These are phyloP conservation scores for Hermatobates lingyangjiaoensis DNA, from an alignment of 1,140 invertebrate species.

Conservation along the genomic window DNA sequence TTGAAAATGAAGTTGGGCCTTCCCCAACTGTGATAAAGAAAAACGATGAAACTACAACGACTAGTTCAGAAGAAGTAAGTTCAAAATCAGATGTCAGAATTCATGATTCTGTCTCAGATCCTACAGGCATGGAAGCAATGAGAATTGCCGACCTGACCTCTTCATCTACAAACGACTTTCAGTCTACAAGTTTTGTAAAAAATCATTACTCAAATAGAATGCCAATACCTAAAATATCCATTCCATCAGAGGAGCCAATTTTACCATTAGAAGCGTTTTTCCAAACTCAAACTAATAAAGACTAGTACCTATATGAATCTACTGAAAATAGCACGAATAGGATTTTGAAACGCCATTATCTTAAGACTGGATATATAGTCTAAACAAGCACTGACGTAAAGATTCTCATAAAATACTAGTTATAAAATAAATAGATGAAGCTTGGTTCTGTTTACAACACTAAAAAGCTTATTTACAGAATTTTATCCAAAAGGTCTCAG, in stretches of 20 bases:
- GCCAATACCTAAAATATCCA: constrained; percentile 22
- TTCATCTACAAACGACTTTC: constrained; percentile 27
- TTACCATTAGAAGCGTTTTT: constrained; percentile 33
- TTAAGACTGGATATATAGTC: too few species aligned
- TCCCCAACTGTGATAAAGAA: constrained; percentile 11
- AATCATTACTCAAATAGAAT: constrained; percentile 24
- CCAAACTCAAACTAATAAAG: constrained; percentile 18
- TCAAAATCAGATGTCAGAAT: constrained; percentile 1
- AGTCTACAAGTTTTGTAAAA: constrained; percentile 25
- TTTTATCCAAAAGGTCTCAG: too few species aligned
- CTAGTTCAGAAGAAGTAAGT: constrained; percentile 12
- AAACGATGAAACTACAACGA: constrained; percentile 14
- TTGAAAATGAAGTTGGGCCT: constrained; percentile 8
- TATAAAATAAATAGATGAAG: too few species aligned
- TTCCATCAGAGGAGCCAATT: constrained; percentile 29
- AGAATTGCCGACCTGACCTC: constrained; percentile 31
- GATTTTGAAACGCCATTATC: too few species aligned
- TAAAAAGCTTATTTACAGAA: too few species aligned
- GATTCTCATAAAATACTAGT: too few species aligned
- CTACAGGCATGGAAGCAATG: constrained; percentile 23
- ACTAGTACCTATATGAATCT: too few species aligned
- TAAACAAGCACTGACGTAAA: too few species aligned
- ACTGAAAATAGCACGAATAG: too few species aligned
- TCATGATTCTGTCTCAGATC: constrained; percentile 8
- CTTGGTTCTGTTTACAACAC: too few species aligned